phyloP scores from a whole-genome alignment of 1,140 invertebrate genomes.

The Brachionus plicatilis region DNA sequence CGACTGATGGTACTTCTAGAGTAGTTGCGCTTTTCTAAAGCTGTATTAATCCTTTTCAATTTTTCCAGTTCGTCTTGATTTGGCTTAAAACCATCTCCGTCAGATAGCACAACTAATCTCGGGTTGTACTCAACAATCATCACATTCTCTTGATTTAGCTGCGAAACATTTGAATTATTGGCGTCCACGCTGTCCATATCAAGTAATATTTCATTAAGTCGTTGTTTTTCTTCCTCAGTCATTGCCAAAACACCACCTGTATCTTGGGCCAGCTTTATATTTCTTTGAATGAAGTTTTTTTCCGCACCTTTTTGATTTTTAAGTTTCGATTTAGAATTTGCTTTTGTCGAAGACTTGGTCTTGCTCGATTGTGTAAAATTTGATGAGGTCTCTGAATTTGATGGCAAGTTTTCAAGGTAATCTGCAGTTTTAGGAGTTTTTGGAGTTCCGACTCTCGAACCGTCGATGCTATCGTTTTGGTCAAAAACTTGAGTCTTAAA shows the following conservation, averaged over 20 bases:
- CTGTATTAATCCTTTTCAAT: not conserved
- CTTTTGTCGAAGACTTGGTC: not conserved
- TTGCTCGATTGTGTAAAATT: slow-evolving; percentile 16
- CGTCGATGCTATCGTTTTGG: not conserved
- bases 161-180: not conserved
- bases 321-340: not conserved
- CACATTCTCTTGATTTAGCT: not conserved
- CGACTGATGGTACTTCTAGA: not conserved
- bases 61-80: not conserved
- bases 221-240: slow-evolving; percentile 40
- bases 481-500: slow-evolving; percentile 39
- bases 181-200: slow-evolving; percentile 6
- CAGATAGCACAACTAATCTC: not conserved
- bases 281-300: slow-evolving; percentile 38
- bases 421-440: not conserved
- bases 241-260: slow-evolving; percentile 18
- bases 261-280: slow-evolving; percentile 35
- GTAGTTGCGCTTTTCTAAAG: not conserved
- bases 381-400: not conserved
- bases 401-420: no score
- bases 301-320: not conserved
- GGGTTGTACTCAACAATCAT: slow-evolving; percentile 33
- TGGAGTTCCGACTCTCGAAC: not conserved
- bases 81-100: slow-evolving; percentile 29
- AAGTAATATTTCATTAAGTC: slow-evolving; percentile 21